Evolutionary conservation across 2,888 invertebrate species (phyloP).

Genomic region (Neria commutata): DNA sequence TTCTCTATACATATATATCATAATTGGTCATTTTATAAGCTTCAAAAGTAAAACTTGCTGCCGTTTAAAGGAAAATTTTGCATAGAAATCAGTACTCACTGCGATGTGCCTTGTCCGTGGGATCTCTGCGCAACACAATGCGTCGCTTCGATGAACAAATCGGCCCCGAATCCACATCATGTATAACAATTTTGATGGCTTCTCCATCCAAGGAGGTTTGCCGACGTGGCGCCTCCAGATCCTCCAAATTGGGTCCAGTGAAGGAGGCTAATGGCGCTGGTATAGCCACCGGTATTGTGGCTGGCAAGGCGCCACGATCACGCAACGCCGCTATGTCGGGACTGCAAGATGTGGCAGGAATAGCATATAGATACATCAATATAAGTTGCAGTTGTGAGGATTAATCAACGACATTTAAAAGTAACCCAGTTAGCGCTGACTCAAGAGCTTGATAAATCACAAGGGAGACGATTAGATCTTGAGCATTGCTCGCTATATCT

Average conservation of each 20-base stretch:
- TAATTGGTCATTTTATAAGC: too few species aligned
- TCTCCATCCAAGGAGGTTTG: constrained; percentile 90
- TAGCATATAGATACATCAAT: not conserved
- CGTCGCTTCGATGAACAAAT: constrained; percentile 72
- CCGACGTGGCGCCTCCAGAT: constrained; percentile 70
- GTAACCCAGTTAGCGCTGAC: too few species aligned
- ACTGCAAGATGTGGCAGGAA: constrained; percentile 58
- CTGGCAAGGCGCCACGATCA: constrained; percentile 64
- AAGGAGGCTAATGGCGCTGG: constrained; percentile 60
- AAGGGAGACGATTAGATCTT: too few species aligned
- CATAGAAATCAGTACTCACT: too few species aligned
- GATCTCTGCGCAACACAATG: constrained; percentile 77
- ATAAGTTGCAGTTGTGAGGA: not conserved
- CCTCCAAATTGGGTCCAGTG: constrained; percentile 66
- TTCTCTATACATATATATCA: too few species aligned
- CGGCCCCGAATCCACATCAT: constrained; percentile 83
- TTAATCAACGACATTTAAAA: too few species aligned
- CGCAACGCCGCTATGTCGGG: constrained; percentile 75
- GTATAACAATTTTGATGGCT: constrained; percentile 90
- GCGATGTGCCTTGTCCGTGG: constrained; percentile 83
- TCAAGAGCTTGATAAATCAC: too few species aligned
- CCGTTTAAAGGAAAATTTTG: too few species aligned
- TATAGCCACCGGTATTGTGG: constrained; percentile 59
- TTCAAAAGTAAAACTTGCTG: too few species aligned
- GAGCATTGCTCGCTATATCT: too few species aligned